Evolutionary conservation across 2,888 invertebrate genomes (phyloP).

Genomic region (Aspidiotus rigidus): DNA sequence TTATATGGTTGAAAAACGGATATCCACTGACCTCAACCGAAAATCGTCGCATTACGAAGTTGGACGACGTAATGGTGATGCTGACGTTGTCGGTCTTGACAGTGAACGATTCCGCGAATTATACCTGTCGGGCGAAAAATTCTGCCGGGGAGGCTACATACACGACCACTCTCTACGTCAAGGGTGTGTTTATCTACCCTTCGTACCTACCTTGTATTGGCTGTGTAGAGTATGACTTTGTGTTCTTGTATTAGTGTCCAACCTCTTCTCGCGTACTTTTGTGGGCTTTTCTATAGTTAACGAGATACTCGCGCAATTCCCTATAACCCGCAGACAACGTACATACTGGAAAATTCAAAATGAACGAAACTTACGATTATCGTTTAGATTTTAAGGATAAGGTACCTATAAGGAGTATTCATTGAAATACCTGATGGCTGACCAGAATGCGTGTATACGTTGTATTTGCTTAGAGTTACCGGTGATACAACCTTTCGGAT

Average conservation of each 20-base stretch:
- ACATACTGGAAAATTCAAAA: too few relatives aligned
- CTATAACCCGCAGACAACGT: too few relatives aligned
- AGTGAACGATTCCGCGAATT: constrained; percentile 43
- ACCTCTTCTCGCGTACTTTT: too few relatives aligned
- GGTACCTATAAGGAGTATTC: too few relatives aligned
- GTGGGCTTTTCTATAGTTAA: too few relatives aligned
- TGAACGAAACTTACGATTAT: too few relatives aligned
- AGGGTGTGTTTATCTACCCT: constrained; percentile 44
- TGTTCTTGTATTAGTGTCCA: too few relatives aligned
- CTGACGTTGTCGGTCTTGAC: constrained; percentile 46
- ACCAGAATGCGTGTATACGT: not conserved
- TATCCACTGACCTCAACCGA: constrained; percentile 37
- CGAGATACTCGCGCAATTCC: too few relatives aligned
- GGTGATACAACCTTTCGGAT: constrained; percentile 41
- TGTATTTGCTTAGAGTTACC: constrained; percentile 40
- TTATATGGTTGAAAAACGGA: constrained; percentile 51
- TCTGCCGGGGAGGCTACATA: constrained; percentile 45
- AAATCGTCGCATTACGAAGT: constrained; percentile 36
- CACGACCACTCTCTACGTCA: constrained; percentile 50
- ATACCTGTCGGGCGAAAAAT: constrained; percentile 44
- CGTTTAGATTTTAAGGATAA: too few relatives aligned
- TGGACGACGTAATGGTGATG: constrained; percentile 47
- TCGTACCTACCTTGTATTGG: too few relatives aligned
- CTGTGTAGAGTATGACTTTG: too few relatives aligned
- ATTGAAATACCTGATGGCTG: too few relatives aligned